Base-by-base conservation (phyloP, 2,113 vertebrate genomes). In the Chascanopsetta lugubris region DNA sequence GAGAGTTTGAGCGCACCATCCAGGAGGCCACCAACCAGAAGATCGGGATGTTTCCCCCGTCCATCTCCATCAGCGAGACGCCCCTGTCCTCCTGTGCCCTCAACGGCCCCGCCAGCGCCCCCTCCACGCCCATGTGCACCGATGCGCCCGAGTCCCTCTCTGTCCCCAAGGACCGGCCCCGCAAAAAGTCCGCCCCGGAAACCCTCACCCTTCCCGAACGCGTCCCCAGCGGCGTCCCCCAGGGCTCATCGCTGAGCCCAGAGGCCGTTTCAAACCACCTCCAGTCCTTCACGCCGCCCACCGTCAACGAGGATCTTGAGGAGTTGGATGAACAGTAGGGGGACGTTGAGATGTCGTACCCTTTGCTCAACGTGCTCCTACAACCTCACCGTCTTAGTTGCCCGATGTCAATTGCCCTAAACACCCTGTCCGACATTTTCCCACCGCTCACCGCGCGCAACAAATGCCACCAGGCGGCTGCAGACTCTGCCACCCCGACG, bases 11-110 rank as follows among this genome's bases (percentile, higher is more conserved):
- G 90, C 91, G 96, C 83, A 89, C 94, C 86, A 99, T 96, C 93
- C 97, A 99, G 94, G 97, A 99, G 94, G 97, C 96, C 69, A 99
- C 97, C 85, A 99, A 99, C 92, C 92, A 95, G 93, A 99, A 99
- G 92, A 97, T 99, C 0, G 97, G 97, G 85, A 79, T 94, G 32
- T 95, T 99, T 80, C 96, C 97, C 21, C 97, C 97, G 0, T 94
- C 94, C 0, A 96, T 99, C 89, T 95, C 95, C 49, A 97, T 99
- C 92, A 96, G 92, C 11, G 92, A 95, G 80, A 94, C 92, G 5
- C 86, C 95, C 75, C 92, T 96, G 85, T 95, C 96, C 69, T 94
- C 95, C 32, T 94, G 93, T 0, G 92, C 93, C 79, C 95, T 93
- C 83, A 96, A 94, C 1, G 95, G 94, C 74, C 95, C 96, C 3